Percentiles rank a stretch among this genome's conserved stretches.
Conservation (phyloP, 2,113 vertebrate species). For the Camelus bactrianus region DNA sequence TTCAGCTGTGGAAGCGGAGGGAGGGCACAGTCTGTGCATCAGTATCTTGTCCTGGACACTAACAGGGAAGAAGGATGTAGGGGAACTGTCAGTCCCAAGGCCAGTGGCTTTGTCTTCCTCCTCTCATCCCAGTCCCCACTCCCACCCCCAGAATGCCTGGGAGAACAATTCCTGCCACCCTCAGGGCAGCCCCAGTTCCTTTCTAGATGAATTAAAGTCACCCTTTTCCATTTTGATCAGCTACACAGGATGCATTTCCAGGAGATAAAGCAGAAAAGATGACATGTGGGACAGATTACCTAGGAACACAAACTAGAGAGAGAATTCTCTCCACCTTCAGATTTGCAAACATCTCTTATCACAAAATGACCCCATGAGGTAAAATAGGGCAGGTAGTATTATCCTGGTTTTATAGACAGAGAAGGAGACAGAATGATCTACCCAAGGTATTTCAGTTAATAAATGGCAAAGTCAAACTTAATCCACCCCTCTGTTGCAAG, state of each 20-base stretch:
- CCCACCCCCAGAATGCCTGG: neutral
- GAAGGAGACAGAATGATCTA: neutral
- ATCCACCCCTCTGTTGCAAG: neutral
- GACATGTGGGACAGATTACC: neutral
- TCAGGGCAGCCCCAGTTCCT: neutral
- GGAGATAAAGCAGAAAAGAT: neutral
- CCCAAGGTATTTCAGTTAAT: neutral
- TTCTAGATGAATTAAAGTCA: neutral
- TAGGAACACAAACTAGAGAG: neutral
- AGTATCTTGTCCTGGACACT: neutral
- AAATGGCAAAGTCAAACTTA: neutral
- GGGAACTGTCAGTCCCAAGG: neutral
- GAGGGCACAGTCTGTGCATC: neutral
- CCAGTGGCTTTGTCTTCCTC: neutral
- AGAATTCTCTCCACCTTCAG: neutral
- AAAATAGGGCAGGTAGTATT: neutral
- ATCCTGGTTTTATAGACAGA: neutral
- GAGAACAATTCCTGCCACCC: neutral
- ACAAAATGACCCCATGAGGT: neutral
- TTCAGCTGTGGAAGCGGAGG: neutral
- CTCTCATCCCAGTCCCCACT: neutral
- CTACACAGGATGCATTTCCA: neutral
- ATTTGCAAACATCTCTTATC: neutral
- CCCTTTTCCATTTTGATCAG: neutral
- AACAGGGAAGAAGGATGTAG: neutral